Evolutionary conservation across 2,113 vertebrate species (phyloP), one percentile per base, ranked within the genome.

Genomic region (Miniopterus natalensis): DNA sequence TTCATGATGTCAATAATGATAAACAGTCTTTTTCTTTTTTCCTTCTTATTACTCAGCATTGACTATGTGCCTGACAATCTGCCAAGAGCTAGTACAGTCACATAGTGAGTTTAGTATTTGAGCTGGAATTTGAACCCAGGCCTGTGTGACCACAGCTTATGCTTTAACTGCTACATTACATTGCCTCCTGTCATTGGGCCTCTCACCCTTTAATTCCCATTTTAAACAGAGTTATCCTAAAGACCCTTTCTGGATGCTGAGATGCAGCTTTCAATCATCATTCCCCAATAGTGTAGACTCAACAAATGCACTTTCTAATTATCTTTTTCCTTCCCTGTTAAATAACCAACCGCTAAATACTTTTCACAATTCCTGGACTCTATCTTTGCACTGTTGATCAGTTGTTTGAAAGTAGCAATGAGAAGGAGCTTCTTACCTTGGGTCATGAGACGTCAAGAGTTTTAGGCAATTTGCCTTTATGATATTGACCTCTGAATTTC

Each of bases 401-500:
- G 42, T 87, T 88, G 61, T 47, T 90, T 75, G 13, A 90, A 61
- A 90, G 29, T 45, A 74, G 75, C 45, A 78, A 45, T 70, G 29
- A 8, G 17, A 61, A 75, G 18, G 29, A 66, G 23, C 66, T 78
- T 61, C 21, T 63, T 83, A 42, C 53, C 55, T 95, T 91, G 73
- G 59, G 25, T 91, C 17, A 49, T 66, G 59, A n/a, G 47, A 45
- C 25, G 4, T 55, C 59, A 87, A 70, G 36, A 68, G 36, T 61
- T 66, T 88, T 25, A 74, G 61, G n/a, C 66, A 61, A 85, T 51
- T 92, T 84, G 51, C 65, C 42, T 47, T 84, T 63, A n/a, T 55
- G 14, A 23, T 65, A 55, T 65, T 84, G 81, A 53, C 23, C n/a
- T 92, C 51, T 96, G 27, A 65, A 9, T 84, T 31, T 47, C 55